Base-by-base conservation (phyloP, 2,113 vertebrate species). In the Cervus canadensis region DNA sequence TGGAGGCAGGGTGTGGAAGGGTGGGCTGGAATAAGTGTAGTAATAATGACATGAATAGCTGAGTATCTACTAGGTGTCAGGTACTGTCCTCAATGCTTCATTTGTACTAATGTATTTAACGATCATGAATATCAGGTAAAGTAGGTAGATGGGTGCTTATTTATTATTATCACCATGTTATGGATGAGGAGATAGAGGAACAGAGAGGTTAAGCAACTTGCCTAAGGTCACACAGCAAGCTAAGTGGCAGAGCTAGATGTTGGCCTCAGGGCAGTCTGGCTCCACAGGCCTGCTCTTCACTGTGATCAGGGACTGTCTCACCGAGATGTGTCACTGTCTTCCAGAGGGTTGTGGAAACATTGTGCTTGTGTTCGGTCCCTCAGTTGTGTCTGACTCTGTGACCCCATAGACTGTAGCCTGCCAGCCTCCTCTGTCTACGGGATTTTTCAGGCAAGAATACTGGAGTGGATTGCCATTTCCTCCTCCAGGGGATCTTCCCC, bases 171-270 rank as follows among this genome's bases (percentile, higher is more conserved):
- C 50, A 89, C 52, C 12, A 43, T 26, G 45, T 40, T 26, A 59
- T 3, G 16, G 12, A 43, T 30, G n/a, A 83, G 60, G 16, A 8
- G 36, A 89, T 25, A 74, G 79, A 81, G 9, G 40, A 79, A 11
- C 87, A 81, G 79, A 93, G 60, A 84, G 26, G 36, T 71, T 17
- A 78, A 67, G 36, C 54, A 89, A 52, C 23, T n/a, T 78, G 60
- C 40, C 54, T 85, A 60, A 88, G 33, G 30, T 94, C 91, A 64
- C 96, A 88, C 78, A 93, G 88, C 76, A 19, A 48, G 25, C 25
- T 3, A 89, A 56, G 52, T 23, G 16, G 25, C 45, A 1, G 71
- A 54, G 43, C 88, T 84, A 23, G 26, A 59, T 30, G 60, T 5
- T 30, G 54, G 76, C 88, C 82, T 94, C 90, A 71, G 74, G 74